Evolutionary conservation across 2,888 invertebrate species (phyloP).

Genomic region (Pseudanteris insignis): DNA sequence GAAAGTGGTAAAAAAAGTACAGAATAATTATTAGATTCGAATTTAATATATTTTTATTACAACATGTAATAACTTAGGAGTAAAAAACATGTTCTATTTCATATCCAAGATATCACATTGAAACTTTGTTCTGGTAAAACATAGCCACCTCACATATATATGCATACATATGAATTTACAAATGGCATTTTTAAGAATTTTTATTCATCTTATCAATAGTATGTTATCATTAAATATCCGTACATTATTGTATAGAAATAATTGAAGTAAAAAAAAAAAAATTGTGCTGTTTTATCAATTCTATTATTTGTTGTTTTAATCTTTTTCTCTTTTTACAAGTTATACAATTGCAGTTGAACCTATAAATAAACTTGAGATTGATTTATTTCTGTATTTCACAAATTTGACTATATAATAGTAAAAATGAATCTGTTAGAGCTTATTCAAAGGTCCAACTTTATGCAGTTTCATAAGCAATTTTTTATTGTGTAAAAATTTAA

Average conservation of each 20-base stretch:
- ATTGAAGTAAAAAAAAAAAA: conserved; percentile 28
- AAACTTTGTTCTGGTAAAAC: conserved; percentile 60
- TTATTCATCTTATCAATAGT: conserved; percentile 42
- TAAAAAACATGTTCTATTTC: conserved; percentile 55
- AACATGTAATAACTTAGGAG: conserved; percentile 55
- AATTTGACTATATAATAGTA: too few species aligned
- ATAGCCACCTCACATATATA: conserved; percentile 54
- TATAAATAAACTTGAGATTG: too few species aligned
- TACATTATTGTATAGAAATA: conserved; percentile 19
- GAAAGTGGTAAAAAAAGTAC: not conserved
- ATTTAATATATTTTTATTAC: conserved; percentile 53
- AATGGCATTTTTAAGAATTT: conserved; percentile 47
- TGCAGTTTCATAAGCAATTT: too few species aligned
- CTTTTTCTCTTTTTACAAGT: not conserved
- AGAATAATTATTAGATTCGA: conserved; percentile 1
- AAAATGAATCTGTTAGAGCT: too few species aligned
- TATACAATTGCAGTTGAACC: too few species aligned
- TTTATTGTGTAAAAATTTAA: too few species aligned
- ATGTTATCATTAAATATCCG: conserved; percentile 42
- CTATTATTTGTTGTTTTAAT: too few species aligned
- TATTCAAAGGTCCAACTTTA: too few species aligned
- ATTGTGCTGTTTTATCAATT: too few species aligned
- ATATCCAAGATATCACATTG: conserved; percentile 59
- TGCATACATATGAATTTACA: conserved; percentile 51
- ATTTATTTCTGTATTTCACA: too few species aligned